These are phyloP conservation scores for Xenus cinereus DNA, from an alignment of 2,113 vertebrate genomes.

Conservation along the genomic window DNA sequence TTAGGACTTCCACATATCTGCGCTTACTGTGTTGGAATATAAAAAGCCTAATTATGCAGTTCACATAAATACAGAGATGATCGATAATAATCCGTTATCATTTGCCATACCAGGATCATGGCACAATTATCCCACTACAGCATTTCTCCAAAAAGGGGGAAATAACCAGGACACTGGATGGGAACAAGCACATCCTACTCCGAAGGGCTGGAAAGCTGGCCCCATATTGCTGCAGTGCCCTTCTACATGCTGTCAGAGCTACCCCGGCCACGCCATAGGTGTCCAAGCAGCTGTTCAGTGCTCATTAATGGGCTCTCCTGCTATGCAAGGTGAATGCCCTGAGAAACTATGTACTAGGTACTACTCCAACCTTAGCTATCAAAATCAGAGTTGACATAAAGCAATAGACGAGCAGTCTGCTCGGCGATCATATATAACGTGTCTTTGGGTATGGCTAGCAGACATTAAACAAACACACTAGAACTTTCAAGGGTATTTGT, in stretches of 20 bases:
- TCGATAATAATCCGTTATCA: neutral
- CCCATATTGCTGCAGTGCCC: neutral
- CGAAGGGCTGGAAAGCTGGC: neutral
- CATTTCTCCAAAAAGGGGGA: neutral
- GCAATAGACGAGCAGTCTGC: neutral
- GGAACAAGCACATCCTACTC: neutral
- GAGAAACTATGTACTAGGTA: neutral
- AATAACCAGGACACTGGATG: neutral
- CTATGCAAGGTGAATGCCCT: neutral
- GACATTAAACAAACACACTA: neutral
- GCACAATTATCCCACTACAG: rapidly evolving
- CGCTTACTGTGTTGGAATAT: neutral
- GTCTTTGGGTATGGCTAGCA: neutral
- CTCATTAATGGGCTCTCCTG: neutral
- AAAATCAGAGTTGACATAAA: neutral
- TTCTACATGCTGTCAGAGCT: neutral
- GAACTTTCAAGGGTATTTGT: neutral
- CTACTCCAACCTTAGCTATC: neutral
- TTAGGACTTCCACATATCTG: no score
- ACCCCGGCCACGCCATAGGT: rapidly evolving
- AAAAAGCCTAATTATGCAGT: neutral
- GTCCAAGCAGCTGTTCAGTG: neutral
- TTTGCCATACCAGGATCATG: rapidly evolving
- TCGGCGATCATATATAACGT: neutral
- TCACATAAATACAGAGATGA: neutral